Evolutionary conservation across 2,797 vertebrate species (phyloP).

Genomic region (Anguilla megastoma): DNA sequence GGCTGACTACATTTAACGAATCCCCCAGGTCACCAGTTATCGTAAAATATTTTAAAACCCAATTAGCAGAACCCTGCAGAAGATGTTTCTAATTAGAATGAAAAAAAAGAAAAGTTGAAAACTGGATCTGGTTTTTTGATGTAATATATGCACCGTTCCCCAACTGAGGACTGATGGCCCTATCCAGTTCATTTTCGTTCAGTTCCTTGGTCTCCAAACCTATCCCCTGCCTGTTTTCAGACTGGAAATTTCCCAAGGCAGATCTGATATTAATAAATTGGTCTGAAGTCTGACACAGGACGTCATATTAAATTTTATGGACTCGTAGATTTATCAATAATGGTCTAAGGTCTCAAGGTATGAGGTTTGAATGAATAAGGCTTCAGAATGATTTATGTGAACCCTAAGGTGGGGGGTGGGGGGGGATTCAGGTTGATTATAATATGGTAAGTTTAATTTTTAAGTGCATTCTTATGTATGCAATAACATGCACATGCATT

Average conservation of each 20-base stretch:
- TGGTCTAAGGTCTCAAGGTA: constrained; percentile 16
- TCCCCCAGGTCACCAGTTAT: constrained; percentile 35
- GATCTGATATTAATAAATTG: constrained; percentile 40
- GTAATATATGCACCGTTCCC: background rate
- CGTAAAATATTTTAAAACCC: constrained; percentile 43
- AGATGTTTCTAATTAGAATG: constrained; percentile 34
- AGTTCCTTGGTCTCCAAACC: background rate
- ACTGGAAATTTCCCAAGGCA: constrained; percentile 1
- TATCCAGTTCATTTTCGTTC: background rate
- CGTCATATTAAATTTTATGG: background rate
- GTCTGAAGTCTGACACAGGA: background rate
- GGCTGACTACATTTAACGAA: constrained; percentile 44
- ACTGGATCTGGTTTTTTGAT: background rate
- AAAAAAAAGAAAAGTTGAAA: constrained; percentile 1
- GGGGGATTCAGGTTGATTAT: background rate
- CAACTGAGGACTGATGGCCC: background rate
- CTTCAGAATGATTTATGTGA: background rate
- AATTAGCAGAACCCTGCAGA: constrained; percentile 39
- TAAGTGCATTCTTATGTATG: background rate
- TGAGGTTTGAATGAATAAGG: constrained; percentile 9
- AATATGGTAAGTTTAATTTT: background rate
- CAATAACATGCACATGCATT: background rate
- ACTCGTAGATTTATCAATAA: constrained; percentile 14
- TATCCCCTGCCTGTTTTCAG: background rate
- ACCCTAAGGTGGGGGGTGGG: background rate